phyloP scores from a whole-genome alignment of 2,113 vertebrate genomes.

The Clupea harengus region DNA sequence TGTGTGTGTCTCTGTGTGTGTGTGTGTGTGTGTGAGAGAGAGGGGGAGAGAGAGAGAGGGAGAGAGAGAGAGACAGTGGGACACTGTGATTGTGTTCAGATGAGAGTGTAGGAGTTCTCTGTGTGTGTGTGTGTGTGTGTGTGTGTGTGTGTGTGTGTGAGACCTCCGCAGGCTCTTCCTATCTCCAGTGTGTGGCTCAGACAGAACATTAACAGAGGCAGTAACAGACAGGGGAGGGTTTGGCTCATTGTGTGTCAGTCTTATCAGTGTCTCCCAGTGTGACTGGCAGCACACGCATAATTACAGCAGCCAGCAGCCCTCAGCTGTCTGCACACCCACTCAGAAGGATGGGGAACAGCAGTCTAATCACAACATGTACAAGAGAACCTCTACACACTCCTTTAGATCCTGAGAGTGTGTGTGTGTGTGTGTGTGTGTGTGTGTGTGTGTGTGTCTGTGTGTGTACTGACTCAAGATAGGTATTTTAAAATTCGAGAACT shows the following conservation, averaged over 20 bases:
- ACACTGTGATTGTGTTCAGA: background rate
- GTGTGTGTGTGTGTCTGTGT: background rate
- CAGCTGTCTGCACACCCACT: background rate
- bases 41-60: background rate
- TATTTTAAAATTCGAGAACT: no score
- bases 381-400: background rate
- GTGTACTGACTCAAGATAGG: background rate
- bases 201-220: background rate
- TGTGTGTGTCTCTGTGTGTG: background rate
- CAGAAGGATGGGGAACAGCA: background rate
- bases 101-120: slow-evolving; percentile 6
- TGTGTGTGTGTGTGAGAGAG: background rate
- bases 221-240: background rate
- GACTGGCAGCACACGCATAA: background rate
- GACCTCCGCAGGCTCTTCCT: background rate
- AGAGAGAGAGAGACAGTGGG: background rate
- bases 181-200: background rate
- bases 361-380: background rate
- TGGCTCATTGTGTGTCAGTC: background rate
- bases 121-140: no score
- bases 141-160: background rate
- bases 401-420: background rate
- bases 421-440: background rate
- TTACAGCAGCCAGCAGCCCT: background rate
- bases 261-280: slow-evolving; percentile 2